Conservation (phyloP, 2,888 invertebrate genomes). For the Aquatica leii region DNA sequence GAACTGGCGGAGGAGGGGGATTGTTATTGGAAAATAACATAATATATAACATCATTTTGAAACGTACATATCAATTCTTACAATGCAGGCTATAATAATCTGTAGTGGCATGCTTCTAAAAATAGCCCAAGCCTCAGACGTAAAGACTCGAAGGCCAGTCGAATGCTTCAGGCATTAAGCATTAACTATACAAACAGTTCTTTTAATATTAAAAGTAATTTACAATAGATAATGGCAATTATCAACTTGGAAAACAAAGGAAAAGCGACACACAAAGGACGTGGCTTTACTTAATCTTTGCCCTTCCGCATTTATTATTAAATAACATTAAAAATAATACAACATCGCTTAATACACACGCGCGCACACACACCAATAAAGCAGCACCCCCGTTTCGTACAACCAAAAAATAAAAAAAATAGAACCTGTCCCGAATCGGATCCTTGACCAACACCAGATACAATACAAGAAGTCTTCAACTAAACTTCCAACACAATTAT, state of each 20-base stretch:
- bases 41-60: neutral
- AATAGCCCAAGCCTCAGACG: slow-evolving; percentile 53
- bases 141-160: slow-evolving; percentile 55
- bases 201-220: slow-evolving; percentile 15
- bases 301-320: slow-evolving; percentile 2
- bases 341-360: too few relatives aligned
- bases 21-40: neutral
- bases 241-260: neutral
- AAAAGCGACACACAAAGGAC: neutral
- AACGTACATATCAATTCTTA: slow-evolving; percentile 29
- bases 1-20: neutral
- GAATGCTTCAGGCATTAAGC: slow-evolving; percentile 46
- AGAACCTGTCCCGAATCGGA: too few relatives aligned
- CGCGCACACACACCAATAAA: too few relatives aligned
- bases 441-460: too few relatives aligned
- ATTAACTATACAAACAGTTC: slow-evolving; percentile 27
- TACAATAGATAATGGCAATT: slow-evolving; percentile 10
- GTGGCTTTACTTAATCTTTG: neutral
- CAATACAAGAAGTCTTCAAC: too few relatives aligned
- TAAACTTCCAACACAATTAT: too few relatives aligned
- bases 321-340: too few relatives aligned
- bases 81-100: slow-evolving; percentile 45
- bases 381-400: too few relatives aligned
- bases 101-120: slow-evolving; percentile 47
- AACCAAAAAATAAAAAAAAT: too few relatives aligned